Conservation (phyloP, 2,113 vertebrate genomes). For the Passer domesticus region DNA sequence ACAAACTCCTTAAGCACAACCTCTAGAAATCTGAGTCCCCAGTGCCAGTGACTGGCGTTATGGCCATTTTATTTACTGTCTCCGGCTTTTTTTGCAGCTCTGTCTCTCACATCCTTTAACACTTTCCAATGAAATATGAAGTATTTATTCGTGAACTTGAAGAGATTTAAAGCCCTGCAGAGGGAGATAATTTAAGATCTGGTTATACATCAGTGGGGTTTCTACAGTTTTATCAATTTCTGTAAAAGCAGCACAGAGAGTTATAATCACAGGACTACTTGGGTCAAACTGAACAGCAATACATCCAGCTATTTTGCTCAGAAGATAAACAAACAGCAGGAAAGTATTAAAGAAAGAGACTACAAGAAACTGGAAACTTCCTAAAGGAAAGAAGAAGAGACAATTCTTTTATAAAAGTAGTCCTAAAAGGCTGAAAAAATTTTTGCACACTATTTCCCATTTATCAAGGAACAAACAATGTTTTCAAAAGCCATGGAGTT, state of each 20-base stretch:
- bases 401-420: background rate
- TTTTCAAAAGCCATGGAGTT: background rate
- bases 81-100: background rate
- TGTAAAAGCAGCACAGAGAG: background rate
- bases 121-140: background rate
- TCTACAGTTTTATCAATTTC: background rate
- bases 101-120: background rate
- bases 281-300: background rate
- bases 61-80: background rate
- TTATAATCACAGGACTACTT: background rate
- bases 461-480: background rate
- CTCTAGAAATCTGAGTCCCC: background rate
- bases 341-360: background rate
- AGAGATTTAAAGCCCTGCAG: background rate
- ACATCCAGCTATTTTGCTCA: background rate
- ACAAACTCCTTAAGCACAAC: background rate
- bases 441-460: background rate
- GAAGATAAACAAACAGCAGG: background rate
- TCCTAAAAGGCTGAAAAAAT: background rate
- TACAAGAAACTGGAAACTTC: background rate
- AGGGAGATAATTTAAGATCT: background rate
- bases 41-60: background rate
- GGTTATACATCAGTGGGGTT: background rate
- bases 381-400: background rate
- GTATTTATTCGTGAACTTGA: background rate